Base-by-base conservation (phyloP, 2,888 invertebrate species). In the Agonopterix heracliana region DNA sequence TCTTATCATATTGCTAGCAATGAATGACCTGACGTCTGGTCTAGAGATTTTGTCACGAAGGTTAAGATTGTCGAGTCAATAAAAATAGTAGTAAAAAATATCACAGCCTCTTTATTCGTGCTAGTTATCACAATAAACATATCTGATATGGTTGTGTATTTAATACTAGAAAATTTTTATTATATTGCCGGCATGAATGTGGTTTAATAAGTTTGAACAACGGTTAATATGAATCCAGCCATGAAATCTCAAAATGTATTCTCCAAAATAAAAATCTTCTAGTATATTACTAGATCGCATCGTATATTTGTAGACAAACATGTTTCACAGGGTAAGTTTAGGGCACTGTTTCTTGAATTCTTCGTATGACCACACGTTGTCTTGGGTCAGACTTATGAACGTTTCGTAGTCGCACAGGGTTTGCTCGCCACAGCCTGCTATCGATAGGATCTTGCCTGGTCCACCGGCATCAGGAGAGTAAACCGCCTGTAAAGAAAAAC, bases 331-430 rank as follows among this genome's bases (percentile, higher is more conserved):
- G 26, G 26, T 26, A 26, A 48, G 12, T 41, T 50, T 57, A 9
- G 62, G 54, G 47, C 78, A 80, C 53, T 63, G 54, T 48, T 61
- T 26, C 48, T 54, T 53, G 52, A 68, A 77, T 38, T 81, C 78
- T 36, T 67, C 64, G 34, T 63, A 56, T 0, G 77, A 59, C 61
- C 69, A 66, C 4, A 70, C 46, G 14, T 71, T 53, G 26, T 81
- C 73, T 55, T 75, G 64, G 8, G 81, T 80, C 10, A 91, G 67
- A 7, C 59, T 56, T 8, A 81, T 59, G 58, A 91, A 91, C 40
- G 73, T 78, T 9, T 89, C 78, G 48, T 90, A 81, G 44, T 89
- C 86, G 60, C 91, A 92, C 11, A 41, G 41, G 3, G 63, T 49
- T 1, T 62, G 59, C 3, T 64, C 77, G 0, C 79, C 79, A 59